Conservation (phyloP, 2,797 vertebrate species). For the Prunella strophiata region DNA sequence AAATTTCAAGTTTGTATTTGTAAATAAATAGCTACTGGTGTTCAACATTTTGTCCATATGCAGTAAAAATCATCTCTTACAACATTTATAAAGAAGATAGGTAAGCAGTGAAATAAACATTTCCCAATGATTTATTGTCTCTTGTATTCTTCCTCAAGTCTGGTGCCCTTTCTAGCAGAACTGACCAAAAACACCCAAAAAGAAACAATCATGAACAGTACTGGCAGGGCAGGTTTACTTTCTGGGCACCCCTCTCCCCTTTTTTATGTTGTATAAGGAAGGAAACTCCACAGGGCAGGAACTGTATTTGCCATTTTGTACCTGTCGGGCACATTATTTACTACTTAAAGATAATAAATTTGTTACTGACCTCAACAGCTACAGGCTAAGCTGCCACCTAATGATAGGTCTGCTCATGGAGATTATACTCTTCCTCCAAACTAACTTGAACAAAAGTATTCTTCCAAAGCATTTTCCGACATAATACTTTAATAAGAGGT, state of each 20-base stretch:
- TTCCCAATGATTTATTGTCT: background rate
- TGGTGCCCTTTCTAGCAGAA: background rate
- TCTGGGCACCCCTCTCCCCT: fast-evolving
- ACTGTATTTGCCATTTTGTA: background rate
- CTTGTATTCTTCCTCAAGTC: background rate
- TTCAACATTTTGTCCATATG: background rate
- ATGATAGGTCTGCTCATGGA: background rate
- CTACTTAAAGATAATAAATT: slow-evolving; percentile 17
- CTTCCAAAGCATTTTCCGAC: background rate
- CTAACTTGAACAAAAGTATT: background rate
- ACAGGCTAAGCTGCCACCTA: slow-evolving; percentile 12
- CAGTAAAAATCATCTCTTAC: background rate
- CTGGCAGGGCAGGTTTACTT: background rate
- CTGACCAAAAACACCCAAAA: background rate
- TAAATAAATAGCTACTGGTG: background rate
- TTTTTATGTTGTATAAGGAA: background rate
- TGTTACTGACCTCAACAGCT: slow-evolving; percentile 29
- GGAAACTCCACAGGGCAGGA: background rate
- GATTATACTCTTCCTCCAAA: background rate
- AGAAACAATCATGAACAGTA: background rate
- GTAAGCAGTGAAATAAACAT: slow-evolving; percentile 43
- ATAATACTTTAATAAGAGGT: background rate
- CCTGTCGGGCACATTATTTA: background rate
- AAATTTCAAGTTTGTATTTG: background rate
- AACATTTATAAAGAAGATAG: background rate